Conservation (phyloP, 1,140 invertebrate genomes). For the Drosophila orena region DNA sequence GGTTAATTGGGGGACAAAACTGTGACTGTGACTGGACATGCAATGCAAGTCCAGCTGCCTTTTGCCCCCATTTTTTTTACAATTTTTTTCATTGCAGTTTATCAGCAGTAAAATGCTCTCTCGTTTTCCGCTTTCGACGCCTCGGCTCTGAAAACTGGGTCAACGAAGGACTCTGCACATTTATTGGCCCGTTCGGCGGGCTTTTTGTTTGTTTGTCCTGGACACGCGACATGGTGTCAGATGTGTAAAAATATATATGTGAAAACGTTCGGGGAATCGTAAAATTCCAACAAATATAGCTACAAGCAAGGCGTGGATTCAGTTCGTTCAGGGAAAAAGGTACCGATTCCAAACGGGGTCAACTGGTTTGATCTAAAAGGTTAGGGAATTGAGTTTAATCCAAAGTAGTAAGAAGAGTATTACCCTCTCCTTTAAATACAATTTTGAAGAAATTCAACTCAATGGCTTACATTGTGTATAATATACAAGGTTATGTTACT, state of each 20-base stretch:
- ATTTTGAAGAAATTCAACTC: no score
- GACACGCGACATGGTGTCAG: conserved; percentile 61
- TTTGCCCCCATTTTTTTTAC: not conserved
- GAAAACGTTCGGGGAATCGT: conserved; percentile 19
- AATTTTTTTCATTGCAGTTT: conserved; percentile 7
- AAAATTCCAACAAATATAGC: conserved; percentile 24
- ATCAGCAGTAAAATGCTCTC: conserved; percentile 18
- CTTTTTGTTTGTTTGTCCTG: conserved; percentile 47
- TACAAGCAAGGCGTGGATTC: conserved; percentile 36
- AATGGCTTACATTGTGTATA: no score
- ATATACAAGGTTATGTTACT: no score
- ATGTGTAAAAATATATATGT: conserved; percentile 19
- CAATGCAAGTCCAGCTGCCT: conserved; percentile 7
- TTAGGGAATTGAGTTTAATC: not conserved
- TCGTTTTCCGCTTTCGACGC: conserved; percentile 17
- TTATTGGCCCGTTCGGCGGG: conserved; percentile 60
- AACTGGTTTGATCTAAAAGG: not conserved
- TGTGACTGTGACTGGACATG: conserved; percentile 41
- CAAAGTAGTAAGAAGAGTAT: no score
- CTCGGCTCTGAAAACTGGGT: conserved; percentile 58
- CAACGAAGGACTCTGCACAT: conserved; percentile 68
- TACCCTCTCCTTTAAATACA: no score
- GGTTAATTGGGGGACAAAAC: conserved; percentile 47
- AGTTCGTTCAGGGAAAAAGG: conserved; percentile 1
- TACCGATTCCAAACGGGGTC: conserved; percentile 19